These are phyloP conservation scores for Hydrotaea cyrtoneurina DNA, from an alignment of 2,888 invertebrate genomes.

Conservation along the genomic window DNA sequence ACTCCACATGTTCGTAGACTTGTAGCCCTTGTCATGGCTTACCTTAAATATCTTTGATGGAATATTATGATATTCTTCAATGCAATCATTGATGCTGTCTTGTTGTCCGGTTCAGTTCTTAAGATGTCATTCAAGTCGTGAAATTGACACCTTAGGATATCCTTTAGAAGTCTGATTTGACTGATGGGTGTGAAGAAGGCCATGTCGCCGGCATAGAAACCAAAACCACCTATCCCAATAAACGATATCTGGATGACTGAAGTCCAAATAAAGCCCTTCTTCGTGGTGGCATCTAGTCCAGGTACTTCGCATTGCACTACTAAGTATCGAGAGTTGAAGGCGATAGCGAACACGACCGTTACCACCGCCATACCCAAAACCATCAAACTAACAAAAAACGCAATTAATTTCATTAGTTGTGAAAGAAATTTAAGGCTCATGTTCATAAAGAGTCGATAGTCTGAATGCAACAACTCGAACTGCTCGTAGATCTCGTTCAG, in stretches of 20 bases:
- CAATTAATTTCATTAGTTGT: conserved; percentile 59
- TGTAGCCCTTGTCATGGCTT: neutral
- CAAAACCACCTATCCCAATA: conserved; percentile 70
- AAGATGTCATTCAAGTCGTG: conserved; percentile 69
- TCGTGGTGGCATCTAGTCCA: neutral
- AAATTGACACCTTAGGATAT: conserved; percentile 70
- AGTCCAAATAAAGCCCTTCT: neutral
- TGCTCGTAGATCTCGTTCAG: conserved; percentile 64
- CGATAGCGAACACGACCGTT: neutral
- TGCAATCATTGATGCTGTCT: neutral
- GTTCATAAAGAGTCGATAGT: conserved; percentile 67
- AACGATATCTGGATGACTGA: conserved; percentile 70
- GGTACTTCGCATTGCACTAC: neutral
- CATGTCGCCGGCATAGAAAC: conserved; percentile 73
- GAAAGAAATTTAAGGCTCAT: conserved; percentile 56
- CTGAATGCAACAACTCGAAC: conserved; percentile 67
- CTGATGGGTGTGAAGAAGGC: conserved; percentile 70
- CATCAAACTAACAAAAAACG: conserved; percentile 44
- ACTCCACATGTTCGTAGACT: too few relatives aligned
- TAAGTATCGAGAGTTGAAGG: neutral
- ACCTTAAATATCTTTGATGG: conserved; percentile 73
- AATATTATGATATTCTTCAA: conserved; percentile 70
- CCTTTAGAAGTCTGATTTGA: conserved; percentile 71
- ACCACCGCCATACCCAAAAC: conserved; percentile 54
- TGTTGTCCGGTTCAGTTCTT: neutral